A percentile compares a stretch with the other conserved stretches of the same genome.
These are phyloP conservation scores for Trichoplusia ni DNA, from an alignment of 1,140 invertebrate species.

Conservation along the genomic window DNA sequence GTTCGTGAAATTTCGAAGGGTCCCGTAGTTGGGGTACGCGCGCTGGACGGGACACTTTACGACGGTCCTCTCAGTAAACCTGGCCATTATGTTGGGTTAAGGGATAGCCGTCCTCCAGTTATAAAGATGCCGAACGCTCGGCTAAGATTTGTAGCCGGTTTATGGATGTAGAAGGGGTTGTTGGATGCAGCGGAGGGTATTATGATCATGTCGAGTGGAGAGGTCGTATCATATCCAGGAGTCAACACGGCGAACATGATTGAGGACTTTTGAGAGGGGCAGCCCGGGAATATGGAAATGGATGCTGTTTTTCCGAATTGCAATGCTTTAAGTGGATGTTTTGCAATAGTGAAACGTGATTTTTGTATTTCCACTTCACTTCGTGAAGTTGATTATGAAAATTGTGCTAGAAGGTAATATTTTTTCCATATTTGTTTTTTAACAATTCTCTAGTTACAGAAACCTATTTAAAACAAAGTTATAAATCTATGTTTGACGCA, in stretches of 20 bases:
- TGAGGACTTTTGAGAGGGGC: slow-evolving; percentile 65
- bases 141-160: slow-evolving; percentile 78
- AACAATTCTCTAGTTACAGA: too few species aligned
- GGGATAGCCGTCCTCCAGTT: slow-evolving; percentile 74
- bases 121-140: slow-evolving; percentile 76
- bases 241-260: slow-evolving; percentile 77
- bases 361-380: too few species aligned
- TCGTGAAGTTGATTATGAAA: too few species aligned
- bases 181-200: slow-evolving; percentile 67
- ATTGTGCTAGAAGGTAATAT: too few species aligned
- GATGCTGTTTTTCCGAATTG: slow-evolving; percentile 46
- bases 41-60: slow-evolving; percentile 71
- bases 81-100: slow-evolving; percentile 79
- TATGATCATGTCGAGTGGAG: slow-evolving; percentile 77
- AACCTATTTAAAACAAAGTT: too few species aligned
- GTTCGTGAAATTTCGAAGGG: slow-evolving; percentile 79
- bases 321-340: slow-evolving; percentile 40
- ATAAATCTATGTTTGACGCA: neutral
- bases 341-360: slow-evolving; percentile 13
- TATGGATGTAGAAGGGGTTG: slow-evolving; percentile 79
- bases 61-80: slow-evolving; percentile 77
- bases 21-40: slow-evolving; percentile 50
- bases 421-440: too few species aligned
- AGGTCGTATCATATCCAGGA: slow-evolving; percentile 73
- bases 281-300: slow-evolving; percentile 54